These are phyloP conservation scores for Sebastes oblongus DNA, from an alignment of 2,797 vertebrate genomes.

Conservation along the genomic window DNA sequence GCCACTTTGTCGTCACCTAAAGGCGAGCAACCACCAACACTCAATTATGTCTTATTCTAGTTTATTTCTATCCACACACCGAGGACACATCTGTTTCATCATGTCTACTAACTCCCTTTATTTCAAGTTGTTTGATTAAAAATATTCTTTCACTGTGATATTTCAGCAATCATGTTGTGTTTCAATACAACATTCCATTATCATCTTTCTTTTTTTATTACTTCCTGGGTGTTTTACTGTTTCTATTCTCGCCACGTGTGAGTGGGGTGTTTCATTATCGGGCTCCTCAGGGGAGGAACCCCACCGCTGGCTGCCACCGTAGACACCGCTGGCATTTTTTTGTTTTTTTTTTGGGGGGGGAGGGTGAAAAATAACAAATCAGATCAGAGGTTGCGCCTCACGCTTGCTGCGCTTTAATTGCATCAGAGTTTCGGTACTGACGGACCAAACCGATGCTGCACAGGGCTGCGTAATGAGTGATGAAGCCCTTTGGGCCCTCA, in stretches of 20 bases:
- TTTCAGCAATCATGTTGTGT: neutral
- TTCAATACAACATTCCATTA: constrained; percentile 1
- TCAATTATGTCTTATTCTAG: neutral
- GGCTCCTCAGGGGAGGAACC: constrained; percentile 57
- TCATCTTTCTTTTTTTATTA: neutral
- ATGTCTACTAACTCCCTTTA: no score
- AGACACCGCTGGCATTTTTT: constrained; percentile 12
- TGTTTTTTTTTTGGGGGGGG: no score
- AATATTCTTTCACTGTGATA: neutral
- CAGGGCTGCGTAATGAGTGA: constrained; percentile 36
- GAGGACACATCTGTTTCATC: neutral
- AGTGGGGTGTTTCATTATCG: constrained; percentile 77
- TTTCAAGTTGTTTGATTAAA: neutral
- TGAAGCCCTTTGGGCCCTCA: constrained; percentile 25
- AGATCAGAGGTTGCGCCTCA: constrained; percentile 37
- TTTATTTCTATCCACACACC: neutral
- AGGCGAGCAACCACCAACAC: neutral
- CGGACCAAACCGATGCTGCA: neutral
- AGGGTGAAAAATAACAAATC: constrained; percentile 37
- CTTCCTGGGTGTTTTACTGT: constrained; percentile 19
- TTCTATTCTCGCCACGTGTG: constrained; percentile 40
- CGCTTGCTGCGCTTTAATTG: constrained; percentile 57
- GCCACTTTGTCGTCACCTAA: neutral
- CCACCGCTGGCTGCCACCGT: constrained; percentile 25
- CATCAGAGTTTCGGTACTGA: constrained; percentile 23